A percentile compares a stretch with the other conserved stretches of the same genome.
Evolutionary conservation across 2,797 vertebrate genomes (phyloP).

Genomic region (Cirrhinus molitorella): DNA sequence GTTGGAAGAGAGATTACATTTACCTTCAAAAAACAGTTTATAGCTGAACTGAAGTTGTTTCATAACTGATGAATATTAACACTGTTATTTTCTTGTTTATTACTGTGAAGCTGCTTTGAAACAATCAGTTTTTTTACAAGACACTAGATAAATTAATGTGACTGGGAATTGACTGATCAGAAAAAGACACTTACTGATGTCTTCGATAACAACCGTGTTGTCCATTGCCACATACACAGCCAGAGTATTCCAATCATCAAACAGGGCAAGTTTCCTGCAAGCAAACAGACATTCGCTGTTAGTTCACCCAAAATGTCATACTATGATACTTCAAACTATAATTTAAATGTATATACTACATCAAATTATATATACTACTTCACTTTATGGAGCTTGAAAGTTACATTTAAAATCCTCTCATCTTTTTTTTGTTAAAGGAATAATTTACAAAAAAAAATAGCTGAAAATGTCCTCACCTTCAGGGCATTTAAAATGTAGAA

Average conservation of each 20-base stretch:
- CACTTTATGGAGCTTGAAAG: too few species aligned
- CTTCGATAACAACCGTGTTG: slow-evolving; percentile 91
- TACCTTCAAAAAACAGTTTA: not conserved
- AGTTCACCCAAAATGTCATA: not conserved
- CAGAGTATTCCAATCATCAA: slow-evolving; percentile 91
- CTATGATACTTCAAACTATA: too few species aligned
- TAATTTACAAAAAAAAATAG: too few species aligned
- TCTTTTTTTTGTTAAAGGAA: too few species aligned
- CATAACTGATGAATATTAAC: too few species aligned
- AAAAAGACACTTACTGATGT: slow-evolving; percentile 85
- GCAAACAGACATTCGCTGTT: not conserved
- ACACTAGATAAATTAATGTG: not conserved
- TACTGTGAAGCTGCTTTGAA: not conserved
- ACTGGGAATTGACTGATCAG: not conserved
- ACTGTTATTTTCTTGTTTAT: not conserved
- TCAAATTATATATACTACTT: too few species aligned
- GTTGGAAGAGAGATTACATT: not conserved
- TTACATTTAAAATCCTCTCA: too few species aligned
- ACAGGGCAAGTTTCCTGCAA: slow-evolving; percentile 86
- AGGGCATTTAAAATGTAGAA: too few species aligned
- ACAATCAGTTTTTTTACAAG: not conserved
- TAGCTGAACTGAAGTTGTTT: not conserved
- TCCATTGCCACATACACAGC: slow-evolving; percentile 91
- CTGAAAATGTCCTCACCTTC: too few species aligned
- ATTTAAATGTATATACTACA: too few species aligned